Evolutionary conservation across 2,113 vertebrate genomes (phyloP).

Genomic region (Rhineura floridana): DNA sequence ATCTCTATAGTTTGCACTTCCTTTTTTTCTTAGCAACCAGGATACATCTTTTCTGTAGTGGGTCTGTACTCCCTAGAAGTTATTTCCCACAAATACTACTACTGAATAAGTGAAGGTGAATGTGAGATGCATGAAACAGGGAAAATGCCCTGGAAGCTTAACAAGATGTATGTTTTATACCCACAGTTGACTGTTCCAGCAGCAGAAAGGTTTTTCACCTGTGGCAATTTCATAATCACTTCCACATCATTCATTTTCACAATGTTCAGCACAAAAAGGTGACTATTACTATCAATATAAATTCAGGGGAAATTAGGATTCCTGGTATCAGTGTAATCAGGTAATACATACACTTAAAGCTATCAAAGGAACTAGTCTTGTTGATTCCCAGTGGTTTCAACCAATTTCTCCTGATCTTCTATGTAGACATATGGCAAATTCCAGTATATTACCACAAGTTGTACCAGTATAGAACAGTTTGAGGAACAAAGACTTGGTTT

Average conservation of each 20-base stretch:
- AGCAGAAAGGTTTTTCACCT: background rate
- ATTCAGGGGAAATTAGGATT: background rate
- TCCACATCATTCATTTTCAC: background rate
- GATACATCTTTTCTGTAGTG: too few species aligned
- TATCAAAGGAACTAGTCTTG: background rate
- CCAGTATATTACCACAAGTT: background rate
- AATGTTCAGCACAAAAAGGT: background rate
- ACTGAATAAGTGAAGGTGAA: too few species aligned
- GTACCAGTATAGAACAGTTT: background rate
- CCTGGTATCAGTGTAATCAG: background rate
- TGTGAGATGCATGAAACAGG: background rate
- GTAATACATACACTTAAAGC: slow-evolving; percentile 4
- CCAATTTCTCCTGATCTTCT: background rate
- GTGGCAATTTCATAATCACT: background rate
- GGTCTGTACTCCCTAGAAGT: too few species aligned
- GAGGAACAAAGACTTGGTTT: background rate
- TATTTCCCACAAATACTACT: too few species aligned
- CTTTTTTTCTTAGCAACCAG: too few species aligned
- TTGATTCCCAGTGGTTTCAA: background rate
- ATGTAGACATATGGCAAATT: background rate
- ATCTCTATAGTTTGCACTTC: too few species aligned
- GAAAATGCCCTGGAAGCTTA: background rate
- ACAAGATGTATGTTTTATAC: background rate
- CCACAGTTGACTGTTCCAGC: background rate
- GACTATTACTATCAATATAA: background rate